Conservation (phyloP, 2,113 vertebrate species). For the Gallinago media region DNA sequence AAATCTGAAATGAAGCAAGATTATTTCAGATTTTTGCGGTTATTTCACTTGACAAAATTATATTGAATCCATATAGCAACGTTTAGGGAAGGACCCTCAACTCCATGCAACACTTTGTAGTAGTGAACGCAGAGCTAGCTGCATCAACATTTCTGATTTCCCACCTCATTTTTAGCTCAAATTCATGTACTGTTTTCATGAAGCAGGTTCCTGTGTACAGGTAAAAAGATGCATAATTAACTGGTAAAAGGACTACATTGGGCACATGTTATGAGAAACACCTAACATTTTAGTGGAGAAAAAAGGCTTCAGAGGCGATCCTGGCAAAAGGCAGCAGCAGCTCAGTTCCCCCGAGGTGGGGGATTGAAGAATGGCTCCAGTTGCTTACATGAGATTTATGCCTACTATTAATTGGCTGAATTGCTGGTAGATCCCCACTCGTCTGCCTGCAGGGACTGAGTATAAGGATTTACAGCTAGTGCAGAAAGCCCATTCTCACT, state of each 20-base stretch:
- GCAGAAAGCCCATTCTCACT: neutral
- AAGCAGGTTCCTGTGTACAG: neutral
- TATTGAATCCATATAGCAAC: neutral
- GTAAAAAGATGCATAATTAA: neutral
- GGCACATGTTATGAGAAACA: neutral
- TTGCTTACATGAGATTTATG: neutral
- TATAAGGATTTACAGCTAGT: neutral
- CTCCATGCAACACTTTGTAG: neutral
- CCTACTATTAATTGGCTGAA: neutral
- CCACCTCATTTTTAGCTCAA: neutral
- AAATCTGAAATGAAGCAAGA: neutral
- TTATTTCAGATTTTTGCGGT: neutral
- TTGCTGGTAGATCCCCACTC: neutral
- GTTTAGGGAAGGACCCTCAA: neutral
- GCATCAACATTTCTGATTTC: neutral
- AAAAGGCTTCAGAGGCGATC: neutral
- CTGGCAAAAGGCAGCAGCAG: neutral
- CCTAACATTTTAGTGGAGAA: neutral
- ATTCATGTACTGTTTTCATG: neutral
- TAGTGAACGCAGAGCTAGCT: neutral
- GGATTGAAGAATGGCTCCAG: neutral
- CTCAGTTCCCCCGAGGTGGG: neutral
- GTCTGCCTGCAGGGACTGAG: neutral
- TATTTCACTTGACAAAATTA: neutral
- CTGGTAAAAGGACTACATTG: neutral